A percentile compares a stretch with the other conserved stretches of the same genome.
Evolutionary conservation across 2,797 vertebrate species (phyloP).

Genomic region (Takifugu rubripes): DNA sequence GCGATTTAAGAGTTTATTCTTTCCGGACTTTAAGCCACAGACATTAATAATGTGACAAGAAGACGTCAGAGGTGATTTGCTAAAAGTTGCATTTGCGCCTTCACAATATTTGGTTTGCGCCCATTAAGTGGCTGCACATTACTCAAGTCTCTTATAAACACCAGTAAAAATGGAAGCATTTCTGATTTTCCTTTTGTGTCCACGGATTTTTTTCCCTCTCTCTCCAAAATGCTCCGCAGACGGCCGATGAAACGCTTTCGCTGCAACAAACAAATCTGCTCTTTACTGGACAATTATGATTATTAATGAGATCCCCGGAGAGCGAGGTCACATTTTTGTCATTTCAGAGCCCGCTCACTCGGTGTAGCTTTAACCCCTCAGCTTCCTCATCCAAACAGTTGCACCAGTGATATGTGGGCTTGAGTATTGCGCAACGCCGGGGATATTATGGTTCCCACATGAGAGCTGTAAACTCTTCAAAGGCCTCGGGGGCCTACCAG

Average conservation of each 20-base stretch:
- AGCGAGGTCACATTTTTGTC: constrained; percentile 54
- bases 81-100: constrained; percentile 1
- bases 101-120: background rate
- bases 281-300: constrained; percentile 31
- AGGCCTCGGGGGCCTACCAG: constrained; percentile 22
- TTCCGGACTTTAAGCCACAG: background rate
- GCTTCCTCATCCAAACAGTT: constrained; percentile 46
- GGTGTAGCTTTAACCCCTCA: constrained; percentile 43
- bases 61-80: background rate
- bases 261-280: constrained; percentile 42
- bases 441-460: constrained; percentile 43
- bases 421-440: constrained; percentile 51
- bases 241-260: constrained; percentile 35
- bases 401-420: constrained; percentile 33
- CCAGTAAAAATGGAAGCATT: constrained; percentile 17
- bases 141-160: constrained; percentile 10
- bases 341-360: constrained; percentile 39
- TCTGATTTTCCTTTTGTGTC: constrained; percentile 28
- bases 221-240: constrained; percentile 33
- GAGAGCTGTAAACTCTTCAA: constrained; percentile 31
- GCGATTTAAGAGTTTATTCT: background rate
- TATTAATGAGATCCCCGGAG: constrained; percentile 41
- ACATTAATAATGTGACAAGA: background rate
- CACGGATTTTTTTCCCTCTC: constrained; percentile 20
- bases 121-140: background rate